Base-by-base conservation (phyloP, 2,113 vertebrate species). In the Petrocephalus zakoni region DNA sequence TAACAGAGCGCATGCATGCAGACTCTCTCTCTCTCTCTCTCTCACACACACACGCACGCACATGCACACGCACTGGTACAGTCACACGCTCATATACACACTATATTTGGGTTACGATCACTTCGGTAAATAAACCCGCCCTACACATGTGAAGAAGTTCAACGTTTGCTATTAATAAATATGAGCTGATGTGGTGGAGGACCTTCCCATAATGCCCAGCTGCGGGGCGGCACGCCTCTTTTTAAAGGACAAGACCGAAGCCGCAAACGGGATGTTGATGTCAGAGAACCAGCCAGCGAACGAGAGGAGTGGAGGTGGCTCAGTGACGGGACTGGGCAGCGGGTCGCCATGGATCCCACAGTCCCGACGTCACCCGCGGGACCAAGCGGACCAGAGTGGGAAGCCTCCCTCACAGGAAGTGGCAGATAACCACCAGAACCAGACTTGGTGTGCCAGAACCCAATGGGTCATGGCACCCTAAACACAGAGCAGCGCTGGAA, bases 401-500 rank as follows among this genome's bases (percentile, higher is more conserved):
- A 61, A 29, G 51, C 87, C 86, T 78, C 87, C 25, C 25, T 8
- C 11, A 64, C 87, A 90, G 91, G 90, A 92, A 90, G 87, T 88
- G 55, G 89, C 68, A 56, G 72, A 81, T 88, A 90, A 90, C 75
- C 88, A 51, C 90, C 90, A 86, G 49, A 89, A 87, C 75, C 61
- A 55, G 85, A 88, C 89, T 87, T 89, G 68, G 58, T 42, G 55
- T n/a, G 83, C 51, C 85, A 72, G 85, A 21, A 22, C 82, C 42
- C n/a, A 86, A 7, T 52, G 55, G 37, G 52, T 58, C 52, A 56
- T 25, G 11, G 85, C 34, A 58, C 29, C 34, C 68, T 55, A 49
- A 78, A 52, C 49, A 11, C 86, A 68, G 46, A 87, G 46, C 47
- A 75, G 46, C 47, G 13, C 68, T 53, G 52, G 37, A 47, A 34